A percentile compares a stretch with the other conserved stretches of the same genome.
Evolutionary conservation across 1,140 invertebrate genomes (phyloP).

Genomic region (Formica selysi): DNA sequence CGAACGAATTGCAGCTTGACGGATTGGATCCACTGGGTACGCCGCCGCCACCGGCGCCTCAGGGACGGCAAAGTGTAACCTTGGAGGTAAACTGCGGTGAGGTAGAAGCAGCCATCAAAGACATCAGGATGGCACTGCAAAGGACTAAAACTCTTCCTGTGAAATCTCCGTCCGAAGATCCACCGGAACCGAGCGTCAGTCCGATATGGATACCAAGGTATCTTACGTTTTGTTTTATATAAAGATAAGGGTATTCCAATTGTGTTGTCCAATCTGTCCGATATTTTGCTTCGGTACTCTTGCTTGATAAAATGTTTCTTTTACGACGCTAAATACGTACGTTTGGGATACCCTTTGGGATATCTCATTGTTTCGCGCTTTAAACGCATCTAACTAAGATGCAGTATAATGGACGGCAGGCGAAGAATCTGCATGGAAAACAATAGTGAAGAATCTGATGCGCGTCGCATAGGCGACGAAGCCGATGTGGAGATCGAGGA

Average conservation of each 20-base stretch:
- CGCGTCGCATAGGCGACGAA: slow-evolving; percentile 80
- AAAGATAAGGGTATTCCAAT: slow-evolving; percentile 62
- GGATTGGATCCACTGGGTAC: slow-evolving; percentile 90
- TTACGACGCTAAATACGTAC: slow-evolving; percentile 34
- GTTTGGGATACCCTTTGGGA: slow-evolving; percentile 74
- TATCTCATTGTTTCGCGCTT: slow-evolving; percentile 49
- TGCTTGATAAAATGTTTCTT: not conserved
- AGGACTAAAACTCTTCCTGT: slow-evolving; percentile 90
- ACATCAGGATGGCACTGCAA: slow-evolving; percentile 92
- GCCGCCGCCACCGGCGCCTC: slow-evolving; percentile 90
- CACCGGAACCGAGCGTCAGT: slow-evolving; percentile 85
- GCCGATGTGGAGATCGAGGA: slow-evolving; percentile 83
- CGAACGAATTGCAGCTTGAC: slow-evolving; percentile 87
- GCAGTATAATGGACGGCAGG: slow-evolving; percentile 85
- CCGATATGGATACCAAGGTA: slow-evolving; percentile 90
- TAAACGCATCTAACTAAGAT: slow-evolving; percentile 85
- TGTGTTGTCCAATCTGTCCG: slow-evolving; percentile 13
- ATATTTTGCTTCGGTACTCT: not conserved
- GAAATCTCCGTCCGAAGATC: slow-evolving; percentile 84
- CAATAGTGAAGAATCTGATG: slow-evolving; percentile 84
- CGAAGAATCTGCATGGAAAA: slow-evolving; percentile 83
- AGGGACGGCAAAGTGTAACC: slow-evolving; percentile 85
- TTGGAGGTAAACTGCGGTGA: slow-evolving; percentile 81
- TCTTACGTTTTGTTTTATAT: slow-evolving; percentile 66
- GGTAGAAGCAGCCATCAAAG: slow-evolving; percentile 93